These are phyloP conservation scores for Equus przewalskii DNA, from an alignment of 2,113 vertebrate genomes.

Conservation along the genomic window DNA sequence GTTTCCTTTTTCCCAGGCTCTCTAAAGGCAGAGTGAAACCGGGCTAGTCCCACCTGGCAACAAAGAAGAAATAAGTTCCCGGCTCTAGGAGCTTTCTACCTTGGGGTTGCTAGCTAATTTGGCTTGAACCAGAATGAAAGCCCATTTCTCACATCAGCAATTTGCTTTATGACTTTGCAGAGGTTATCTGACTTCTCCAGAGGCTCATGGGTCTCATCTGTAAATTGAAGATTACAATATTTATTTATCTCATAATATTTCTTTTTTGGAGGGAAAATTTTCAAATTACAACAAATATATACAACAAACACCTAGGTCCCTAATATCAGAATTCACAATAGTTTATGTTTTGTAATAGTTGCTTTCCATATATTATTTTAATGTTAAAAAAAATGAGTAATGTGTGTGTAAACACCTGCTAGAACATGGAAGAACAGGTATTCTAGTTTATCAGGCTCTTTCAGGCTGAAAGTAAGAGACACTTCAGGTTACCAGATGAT, in stretches of 20 bases:
- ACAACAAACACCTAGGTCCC: background rate
- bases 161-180: background rate
- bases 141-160: background rate
- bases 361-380: background rate
- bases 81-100: background rate
- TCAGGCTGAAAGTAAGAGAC: background rate
- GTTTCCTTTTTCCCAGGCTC: background rate
- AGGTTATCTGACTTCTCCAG: background rate
- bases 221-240: background rate
- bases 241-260: conserved; percentile 7
- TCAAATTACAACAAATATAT: background rate
- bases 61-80: background rate
- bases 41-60: background rate
- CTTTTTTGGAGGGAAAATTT: background rate
- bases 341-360: background rate
- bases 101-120: background rate
- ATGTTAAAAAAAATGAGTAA: background rate
- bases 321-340: background rate
- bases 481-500: background rate
- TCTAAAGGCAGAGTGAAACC: background rate
- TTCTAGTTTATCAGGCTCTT: background rate
- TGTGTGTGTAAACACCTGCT: background rate
- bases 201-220: background rate
- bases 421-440: background rate
- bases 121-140: background rate